Evolutionary conservation across 2,113 vertebrate species (phyloP).

Genomic region (Cinclus mexicanus): DNA sequence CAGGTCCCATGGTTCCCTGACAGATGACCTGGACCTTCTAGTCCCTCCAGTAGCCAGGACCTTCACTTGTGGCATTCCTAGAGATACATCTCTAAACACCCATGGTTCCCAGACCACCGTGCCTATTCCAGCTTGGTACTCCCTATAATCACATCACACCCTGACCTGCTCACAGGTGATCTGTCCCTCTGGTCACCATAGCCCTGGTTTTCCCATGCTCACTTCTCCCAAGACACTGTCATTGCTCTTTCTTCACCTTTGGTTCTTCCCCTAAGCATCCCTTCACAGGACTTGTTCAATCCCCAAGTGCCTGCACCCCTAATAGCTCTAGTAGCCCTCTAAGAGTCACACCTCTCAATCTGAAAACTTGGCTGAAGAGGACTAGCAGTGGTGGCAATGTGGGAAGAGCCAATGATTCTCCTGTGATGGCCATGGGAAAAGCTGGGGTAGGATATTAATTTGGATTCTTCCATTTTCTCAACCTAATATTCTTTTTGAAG

Average conservation of each 20-base stretch:
- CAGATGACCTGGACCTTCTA: not conserved
- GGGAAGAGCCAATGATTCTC: fast-evolving
- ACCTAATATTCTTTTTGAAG: not conserved
- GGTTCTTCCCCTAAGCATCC: not conserved
- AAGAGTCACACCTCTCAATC: fast-evolving
- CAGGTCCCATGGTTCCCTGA: fast-evolving
- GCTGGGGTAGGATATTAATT: not conserved
- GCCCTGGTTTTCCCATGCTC: not conserved
- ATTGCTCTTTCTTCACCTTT: not conserved
- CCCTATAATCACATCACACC: not conserved
- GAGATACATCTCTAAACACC: not conserved
- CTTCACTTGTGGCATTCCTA: not conserved
- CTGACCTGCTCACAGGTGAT: not conserved
- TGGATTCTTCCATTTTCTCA: not conserved
- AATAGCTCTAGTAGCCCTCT: not conserved
- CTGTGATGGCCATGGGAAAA: not conserved
- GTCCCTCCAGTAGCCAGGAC: not conserved
- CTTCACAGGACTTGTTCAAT: not conserved
- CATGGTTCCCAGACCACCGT: not conserved
- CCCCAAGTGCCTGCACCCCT: fast-evolving
- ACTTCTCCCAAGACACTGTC: not conserved
- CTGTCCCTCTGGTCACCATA: not conserved
- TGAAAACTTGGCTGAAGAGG: not conserved
- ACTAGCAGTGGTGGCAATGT: fast-evolving
- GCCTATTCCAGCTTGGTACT: not conserved